Evolutionary conservation across 2,797 vertebrate genomes (phyloP).

Genomic region (Enteromius argenteus): DNA sequence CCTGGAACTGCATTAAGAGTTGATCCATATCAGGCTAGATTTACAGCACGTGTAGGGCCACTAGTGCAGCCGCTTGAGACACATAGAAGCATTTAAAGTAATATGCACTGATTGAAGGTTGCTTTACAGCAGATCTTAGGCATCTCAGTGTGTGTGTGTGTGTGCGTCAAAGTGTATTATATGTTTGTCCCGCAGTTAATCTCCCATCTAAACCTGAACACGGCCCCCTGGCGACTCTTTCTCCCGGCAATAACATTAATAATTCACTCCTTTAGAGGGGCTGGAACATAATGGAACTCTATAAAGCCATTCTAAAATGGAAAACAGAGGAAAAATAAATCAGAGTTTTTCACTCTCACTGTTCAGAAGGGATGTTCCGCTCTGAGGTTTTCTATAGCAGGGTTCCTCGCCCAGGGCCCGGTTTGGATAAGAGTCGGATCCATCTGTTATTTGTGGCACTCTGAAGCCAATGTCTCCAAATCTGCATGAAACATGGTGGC

Average conservation of each 20-base stretch:
- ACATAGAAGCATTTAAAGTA: conserved; percentile 20
- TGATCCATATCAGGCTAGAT: conserved; percentile 36
- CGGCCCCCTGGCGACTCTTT: conserved; percentile 37
- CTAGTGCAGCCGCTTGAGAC: conserved; percentile 24
- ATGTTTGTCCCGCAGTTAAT: conserved; percentile 36
- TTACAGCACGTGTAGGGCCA: conserved; percentile 4
- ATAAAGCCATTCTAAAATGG: conserved; percentile 31
- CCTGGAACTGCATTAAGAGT: conserved; percentile 34
- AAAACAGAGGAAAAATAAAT: conserved; percentile 38
- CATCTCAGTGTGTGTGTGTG: conserved; percentile 19
- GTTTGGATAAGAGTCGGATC: conserved; percentile 33
- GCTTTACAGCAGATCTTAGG: conserved; percentile 46
- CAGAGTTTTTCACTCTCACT: conserved; percentile 19
- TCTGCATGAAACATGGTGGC: conserved; percentile 42
- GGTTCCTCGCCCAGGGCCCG: conserved; percentile 31
- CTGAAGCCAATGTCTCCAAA: conserved; percentile 33
- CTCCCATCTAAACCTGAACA: conserved; percentile 29
- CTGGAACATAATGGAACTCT: conserved; percentile 49
- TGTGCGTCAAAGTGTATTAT: conserved; percentile 34
- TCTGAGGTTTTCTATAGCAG: conserved; percentile 19
- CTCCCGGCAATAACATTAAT: conserved; percentile 69
- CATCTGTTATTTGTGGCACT: conserved; percentile 59
- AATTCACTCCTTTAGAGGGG: conserved; percentile 66
- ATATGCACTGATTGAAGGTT: conserved; percentile 37
- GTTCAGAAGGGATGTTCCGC: conserved; percentile 22